These are phyloP conservation scores for Myocastor coypus DNA, from an alignment of 2,113 vertebrate species.

Conservation along the genomic window DNA sequence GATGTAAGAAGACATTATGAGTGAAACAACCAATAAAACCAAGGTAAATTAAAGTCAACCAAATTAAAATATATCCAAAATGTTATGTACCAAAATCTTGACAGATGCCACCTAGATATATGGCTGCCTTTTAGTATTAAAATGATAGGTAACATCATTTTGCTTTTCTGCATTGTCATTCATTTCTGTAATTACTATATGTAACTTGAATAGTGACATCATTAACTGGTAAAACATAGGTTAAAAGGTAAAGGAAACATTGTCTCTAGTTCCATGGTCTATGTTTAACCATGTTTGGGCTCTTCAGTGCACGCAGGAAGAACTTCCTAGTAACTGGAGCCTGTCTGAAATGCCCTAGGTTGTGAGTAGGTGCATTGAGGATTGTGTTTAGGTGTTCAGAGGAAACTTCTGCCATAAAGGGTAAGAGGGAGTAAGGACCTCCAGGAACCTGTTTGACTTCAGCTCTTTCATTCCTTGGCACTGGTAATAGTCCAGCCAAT, in stretches of 20 bases:
- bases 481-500: neutral
- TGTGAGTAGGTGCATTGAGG: too few species aligned
- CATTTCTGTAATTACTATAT: neutral
- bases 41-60: neutral
- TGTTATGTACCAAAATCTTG: neutral
- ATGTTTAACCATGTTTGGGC: neutral
- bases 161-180: neutral
- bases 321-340: constrained; percentile 12
- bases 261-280: neutral
- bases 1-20: neutral
- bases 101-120: neutral
- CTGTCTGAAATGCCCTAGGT: neutral
- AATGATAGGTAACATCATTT: constrained; percentile 10
- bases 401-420: neutral
- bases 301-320: neutral
- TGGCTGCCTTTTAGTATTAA: neutral
- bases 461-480: neutral
- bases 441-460: neutral
- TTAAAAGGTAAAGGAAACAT: neutral
- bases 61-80: neutral
- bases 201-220: neutral
- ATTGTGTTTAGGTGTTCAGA: too few species aligned
- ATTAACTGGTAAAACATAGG: neutral
- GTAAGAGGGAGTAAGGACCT: neutral
- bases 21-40: neutral